Base-by-base conservation (phyloP, 64 coral and sea anemone genomes). In the Catalaphyllia jardinei region DNA sequence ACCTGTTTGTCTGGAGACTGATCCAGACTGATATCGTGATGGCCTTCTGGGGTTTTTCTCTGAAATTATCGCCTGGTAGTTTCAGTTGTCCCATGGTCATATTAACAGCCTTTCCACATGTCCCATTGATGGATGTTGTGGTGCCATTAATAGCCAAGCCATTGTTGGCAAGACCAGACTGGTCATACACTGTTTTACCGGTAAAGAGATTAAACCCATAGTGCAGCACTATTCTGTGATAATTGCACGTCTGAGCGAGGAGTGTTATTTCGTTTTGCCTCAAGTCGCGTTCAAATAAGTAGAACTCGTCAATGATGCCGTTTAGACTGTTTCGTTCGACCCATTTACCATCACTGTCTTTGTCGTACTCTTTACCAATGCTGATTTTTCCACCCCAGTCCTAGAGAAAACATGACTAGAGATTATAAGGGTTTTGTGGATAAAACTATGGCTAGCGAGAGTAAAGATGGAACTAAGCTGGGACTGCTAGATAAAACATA, bases 141-240 rank as follows among this genome's bases (percentile, higher is more conserved):
- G 87, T 88, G 1, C 76, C 81, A 71, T 95, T 92, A 20, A 98
- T 78, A 20, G 88, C 87, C 19, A 87, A 16, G 46, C 96, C 96
- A 78, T 98, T 98, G 73, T 98, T 98, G 17, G 93, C 96, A 12
- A 98, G 82, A 17, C 96, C 96, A 2, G 96, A 98, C 39, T 98
- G 96, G 72, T 98, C 96, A 42, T 92, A 94, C 13, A 94, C 90
- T 1, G 81, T 74, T 61, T 87, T 49, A 2, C 87, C 93, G 33
- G 94, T 87, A 74, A 89, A 92, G 38, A 92, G 39, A 31, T 98
- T 87, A 78, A 98, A 98, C 3, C 96, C 96, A 67, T 93, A 93
- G 62, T 98, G 96, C 20, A 98, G 33, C 19, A 98, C 96, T 27
- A 89, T 75, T 51, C 89, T 85, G 54, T 74, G 71, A 71, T 89